Evolutionary conservation across 2,113 vertebrate genomes (phyloP).

Genomic region (Nycticryphes semicollaris): DNA sequence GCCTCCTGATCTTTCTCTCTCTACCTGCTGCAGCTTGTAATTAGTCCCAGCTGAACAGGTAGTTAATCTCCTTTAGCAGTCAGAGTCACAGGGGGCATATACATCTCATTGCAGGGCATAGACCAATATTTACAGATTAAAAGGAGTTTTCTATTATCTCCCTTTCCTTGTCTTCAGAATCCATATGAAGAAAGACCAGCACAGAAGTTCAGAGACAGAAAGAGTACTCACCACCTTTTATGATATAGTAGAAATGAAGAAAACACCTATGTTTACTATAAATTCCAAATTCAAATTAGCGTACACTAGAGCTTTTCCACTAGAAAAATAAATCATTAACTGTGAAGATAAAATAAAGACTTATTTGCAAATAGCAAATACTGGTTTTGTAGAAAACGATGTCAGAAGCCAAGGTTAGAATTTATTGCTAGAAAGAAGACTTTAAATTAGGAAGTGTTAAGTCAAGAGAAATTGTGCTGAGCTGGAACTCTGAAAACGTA

Average conservation of each 20-base stretch:
- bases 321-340: background rate
- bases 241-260: background rate
- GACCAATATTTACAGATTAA: background rate
- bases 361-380: constrained; percentile 9
- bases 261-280: background rate
- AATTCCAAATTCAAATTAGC: background rate
- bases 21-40: constrained; percentile 2
- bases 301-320: background rate
- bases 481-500: background rate
- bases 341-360: background rate
- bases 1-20: constrained; percentile 24
- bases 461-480: background rate
- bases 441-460: background rate
- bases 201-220: background rate
- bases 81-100: background rate
- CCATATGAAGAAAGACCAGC: background rate
- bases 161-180: background rate
- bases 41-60: constrained; percentile 24
- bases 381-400: background rate
- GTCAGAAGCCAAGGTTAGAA: constrained; percentile 13
- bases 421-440: background rate
- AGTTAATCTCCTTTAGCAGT: constrained; percentile 12
- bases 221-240: background rate
- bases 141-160: background rate
- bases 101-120: background rate